phyloP scores from a whole-genome alignment of 2,113 vertebrate species.

The Gopherus flavomarginatus region DNA sequence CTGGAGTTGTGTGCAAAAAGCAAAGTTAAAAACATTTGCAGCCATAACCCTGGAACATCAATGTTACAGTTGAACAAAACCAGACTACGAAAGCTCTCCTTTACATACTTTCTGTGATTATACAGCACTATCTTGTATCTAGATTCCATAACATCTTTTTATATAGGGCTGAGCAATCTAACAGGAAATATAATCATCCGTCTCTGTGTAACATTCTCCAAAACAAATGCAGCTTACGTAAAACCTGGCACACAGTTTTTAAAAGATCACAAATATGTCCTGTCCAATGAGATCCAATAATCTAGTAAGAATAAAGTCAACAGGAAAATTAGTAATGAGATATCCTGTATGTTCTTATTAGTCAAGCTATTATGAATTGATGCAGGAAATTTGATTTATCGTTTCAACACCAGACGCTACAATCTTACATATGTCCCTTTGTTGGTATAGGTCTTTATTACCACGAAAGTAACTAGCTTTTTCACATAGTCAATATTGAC shows the following conservation, averaged over 20 bases:
- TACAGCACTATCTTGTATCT: background rate
- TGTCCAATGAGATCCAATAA: background rate
- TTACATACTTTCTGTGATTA: background rate
- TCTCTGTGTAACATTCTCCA: slow-evolving; percentile 17
- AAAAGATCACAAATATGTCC: background rate
- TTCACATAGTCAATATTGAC: rapidly evolving
- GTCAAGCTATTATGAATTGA: background rate
- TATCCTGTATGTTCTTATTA: background rate
- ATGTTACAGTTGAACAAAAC: background rate
- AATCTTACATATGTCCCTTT: background rate
- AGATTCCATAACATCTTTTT: background rate
- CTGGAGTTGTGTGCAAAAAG: no score
- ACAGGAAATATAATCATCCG: background rate
- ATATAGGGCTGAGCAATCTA: background rate
- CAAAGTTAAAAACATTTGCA: background rate
- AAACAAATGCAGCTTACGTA: background rate
- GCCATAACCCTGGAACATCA: background rate
- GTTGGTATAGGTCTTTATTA: background rate
- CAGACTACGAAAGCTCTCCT: background rate
- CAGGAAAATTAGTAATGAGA: background rate
- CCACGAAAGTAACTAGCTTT: background rate
- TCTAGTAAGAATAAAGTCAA: background rate
- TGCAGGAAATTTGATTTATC: rapidly evolving
- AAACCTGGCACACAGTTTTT: slow-evolving; percentile 21
- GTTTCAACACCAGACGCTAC: no score